Conservation (phyloP, 1,140 invertebrate species). For the Apis laboriosa region DNA sequence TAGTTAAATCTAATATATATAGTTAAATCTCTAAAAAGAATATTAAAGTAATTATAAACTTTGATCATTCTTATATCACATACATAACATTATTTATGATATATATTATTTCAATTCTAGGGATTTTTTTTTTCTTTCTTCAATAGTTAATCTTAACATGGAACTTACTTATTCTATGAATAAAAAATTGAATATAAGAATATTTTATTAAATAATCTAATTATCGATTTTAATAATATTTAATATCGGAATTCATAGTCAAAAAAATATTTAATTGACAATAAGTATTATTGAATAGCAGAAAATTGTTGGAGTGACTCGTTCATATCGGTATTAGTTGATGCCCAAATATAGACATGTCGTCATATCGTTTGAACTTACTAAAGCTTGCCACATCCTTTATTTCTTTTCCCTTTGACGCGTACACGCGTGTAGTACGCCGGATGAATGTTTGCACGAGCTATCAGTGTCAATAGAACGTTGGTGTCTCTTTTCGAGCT, state of each 20-base stretch:
- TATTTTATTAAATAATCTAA: background rate
- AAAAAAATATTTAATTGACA: background rate
- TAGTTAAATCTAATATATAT: background rate
- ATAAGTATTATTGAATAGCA: background rate
- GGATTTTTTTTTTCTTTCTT: background rate
- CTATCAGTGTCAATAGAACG: conserved; percentile 61
- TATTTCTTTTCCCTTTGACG: background rate
- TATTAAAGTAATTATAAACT: background rate
- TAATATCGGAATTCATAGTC: background rate
- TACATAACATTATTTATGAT: background rate
- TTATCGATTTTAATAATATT: background rate
- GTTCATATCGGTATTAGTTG: background rate
- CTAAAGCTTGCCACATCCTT: conserved; percentile 37
- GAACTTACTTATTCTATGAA: background rate
- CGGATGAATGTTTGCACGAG: conserved; percentile 45
- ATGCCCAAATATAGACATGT: conserved; percentile 58
- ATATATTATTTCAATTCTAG: background rate
- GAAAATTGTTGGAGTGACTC: background rate
- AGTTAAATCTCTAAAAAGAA: background rate
- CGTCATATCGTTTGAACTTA: conserved; percentile 58
- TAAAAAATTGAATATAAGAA: background rate
- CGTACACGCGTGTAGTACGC: background rate
- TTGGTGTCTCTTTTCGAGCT: conserved; percentile 38
- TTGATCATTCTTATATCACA: background rate
- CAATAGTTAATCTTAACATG: background rate